A percentile compares a stretch with the other conserved stretches of the same genome.
Evolutionary conservation across 2,888 invertebrate genomes (phyloP).

Genomic region (Erebia palarica): DNA sequence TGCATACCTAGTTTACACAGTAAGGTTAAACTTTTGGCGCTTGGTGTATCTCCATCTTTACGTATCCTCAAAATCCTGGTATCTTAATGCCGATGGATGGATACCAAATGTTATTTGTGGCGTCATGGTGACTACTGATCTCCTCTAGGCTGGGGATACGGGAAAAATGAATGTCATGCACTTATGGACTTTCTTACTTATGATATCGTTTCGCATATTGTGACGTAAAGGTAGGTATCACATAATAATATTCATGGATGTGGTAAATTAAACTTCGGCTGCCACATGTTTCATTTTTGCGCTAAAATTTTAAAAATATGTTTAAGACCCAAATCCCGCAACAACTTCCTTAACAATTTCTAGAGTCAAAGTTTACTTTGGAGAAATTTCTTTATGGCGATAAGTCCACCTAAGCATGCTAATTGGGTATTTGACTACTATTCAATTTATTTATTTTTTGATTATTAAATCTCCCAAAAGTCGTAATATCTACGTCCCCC

Average conservation of each 20-base stretch:
- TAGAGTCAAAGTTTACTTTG: too few relatives aligned
- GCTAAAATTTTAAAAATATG: too few relatives aligned
- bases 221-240: not conserved
- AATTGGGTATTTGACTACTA: too few relatives aligned
- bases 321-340: too few relatives aligned
- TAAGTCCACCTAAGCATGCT: too few relatives aligned
- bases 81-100: conserved; percentile 74
- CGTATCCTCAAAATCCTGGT: conserved; percentile 44
- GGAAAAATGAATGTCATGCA: conserved; percentile 27
- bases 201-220: conserved; percentile 12
- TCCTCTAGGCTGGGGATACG: conserved; percentile 18
- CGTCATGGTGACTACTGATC: conserved; percentile 62
- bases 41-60: conserved; percentile 44
- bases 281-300: too few relatives aligned
- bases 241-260: not conserved
- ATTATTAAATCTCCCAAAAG: too few relatives aligned
- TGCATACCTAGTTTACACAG: not conserved
- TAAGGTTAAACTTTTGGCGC: not conserved
- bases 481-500: too few relatives aligned
- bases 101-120: conserved; percentile 69
- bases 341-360: too few relatives aligned
- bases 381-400: too few relatives aligned
- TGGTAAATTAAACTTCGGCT: not conserved
- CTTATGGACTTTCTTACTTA: conserved; percentile 23
- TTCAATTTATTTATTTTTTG: too few relatives aligned